phyloP scores from a whole-genome alignment of 1,140 invertebrate species.

The Stratiolaelaps scimitus region DNA sequence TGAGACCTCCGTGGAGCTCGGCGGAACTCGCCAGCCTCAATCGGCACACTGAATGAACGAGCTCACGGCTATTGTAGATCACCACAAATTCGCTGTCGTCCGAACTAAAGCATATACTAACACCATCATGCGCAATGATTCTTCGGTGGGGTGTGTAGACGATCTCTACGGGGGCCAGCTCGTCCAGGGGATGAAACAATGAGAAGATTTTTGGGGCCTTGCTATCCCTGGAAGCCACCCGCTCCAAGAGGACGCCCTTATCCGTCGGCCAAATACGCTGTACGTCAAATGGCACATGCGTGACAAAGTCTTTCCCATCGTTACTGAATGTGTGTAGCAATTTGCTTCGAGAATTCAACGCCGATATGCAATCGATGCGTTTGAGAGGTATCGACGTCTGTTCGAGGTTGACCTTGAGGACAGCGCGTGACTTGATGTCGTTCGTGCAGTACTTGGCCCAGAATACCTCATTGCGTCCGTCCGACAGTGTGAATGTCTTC shows the following conservation, averaged over 20 bases:
- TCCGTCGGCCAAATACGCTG: slow-evolving; percentile 57
- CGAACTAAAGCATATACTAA: slow-evolving; percentile 12
- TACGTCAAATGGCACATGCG: slow-evolving; percentile 39
- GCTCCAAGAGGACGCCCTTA: slow-evolving; percentile 61
- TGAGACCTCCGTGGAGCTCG: slow-evolving; percentile 7
- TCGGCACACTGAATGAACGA: background rate
- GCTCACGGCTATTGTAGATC: slow-evolving; percentile 19
- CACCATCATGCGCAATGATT: background rate
- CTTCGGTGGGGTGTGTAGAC: background rate
- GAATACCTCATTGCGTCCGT: slow-evolving; percentile 21
- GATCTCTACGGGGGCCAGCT: slow-evolving; percentile 58
- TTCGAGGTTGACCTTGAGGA: background rate
- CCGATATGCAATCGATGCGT: slow-evolving; percentile 16
- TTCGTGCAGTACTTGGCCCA: slow-evolving; percentile 21
- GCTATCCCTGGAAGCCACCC: slow-evolving; percentile 30
- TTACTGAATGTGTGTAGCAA: slow-evolving; percentile 11
- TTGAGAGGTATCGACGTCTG: background rate
- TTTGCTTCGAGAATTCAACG: background rate
- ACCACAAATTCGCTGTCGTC: background rate
- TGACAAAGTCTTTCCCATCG: slow-evolving; percentile 23
- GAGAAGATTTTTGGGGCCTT: slow-evolving; percentile 56
- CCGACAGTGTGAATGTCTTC: slow-evolving; percentile 10
- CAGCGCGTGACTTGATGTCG: slow-evolving; percentile 10
- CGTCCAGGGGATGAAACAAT: slow-evolving; percentile 68
- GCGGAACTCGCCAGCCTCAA: background rate